phyloP scores from a whole-genome alignment of 2,113 vertebrate species.

The Hystrix brachyura region DNA sequence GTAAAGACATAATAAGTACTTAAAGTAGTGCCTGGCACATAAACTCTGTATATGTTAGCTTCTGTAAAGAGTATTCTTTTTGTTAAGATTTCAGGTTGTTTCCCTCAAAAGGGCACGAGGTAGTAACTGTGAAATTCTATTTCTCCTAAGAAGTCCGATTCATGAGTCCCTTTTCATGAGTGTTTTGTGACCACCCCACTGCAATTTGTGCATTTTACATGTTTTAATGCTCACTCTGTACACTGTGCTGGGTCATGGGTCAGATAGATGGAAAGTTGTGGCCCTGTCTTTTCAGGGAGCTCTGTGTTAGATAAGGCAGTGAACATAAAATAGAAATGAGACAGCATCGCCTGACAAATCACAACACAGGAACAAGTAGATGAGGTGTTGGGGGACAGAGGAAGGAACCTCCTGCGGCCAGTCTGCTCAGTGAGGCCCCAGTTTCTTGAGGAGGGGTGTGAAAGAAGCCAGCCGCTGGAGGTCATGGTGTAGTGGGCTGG shows the following conservation, averaged over 20 bases:
- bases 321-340: not conserved
- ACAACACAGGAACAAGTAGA: accelerated
- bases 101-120: not conserved
- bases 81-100: not conserved
- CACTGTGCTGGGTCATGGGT: not conserved
- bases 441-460: not conserved
- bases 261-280: accelerated
- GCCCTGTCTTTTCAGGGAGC: not conserved
- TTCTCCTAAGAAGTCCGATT: not conserved
- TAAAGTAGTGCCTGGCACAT: not conserved
- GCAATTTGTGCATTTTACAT: not conserved
- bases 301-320: not conserved
- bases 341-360: not conserved
- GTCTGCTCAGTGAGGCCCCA: too few relatives aligned
- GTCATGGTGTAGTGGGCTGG: accelerated
- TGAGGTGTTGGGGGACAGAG: accelerated
- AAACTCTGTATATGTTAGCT: accelerated
- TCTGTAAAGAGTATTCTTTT: not conserved
- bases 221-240: not conserved
- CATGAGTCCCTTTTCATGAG: not conserved
- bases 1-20: not conserved
- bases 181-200: not conserved
- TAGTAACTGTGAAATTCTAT: not conserved
- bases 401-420: accelerated
- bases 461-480: not conserved